Conservation (phyloP, 2,888 invertebrate genomes). For the Metopia argyrocephala region DNA sequence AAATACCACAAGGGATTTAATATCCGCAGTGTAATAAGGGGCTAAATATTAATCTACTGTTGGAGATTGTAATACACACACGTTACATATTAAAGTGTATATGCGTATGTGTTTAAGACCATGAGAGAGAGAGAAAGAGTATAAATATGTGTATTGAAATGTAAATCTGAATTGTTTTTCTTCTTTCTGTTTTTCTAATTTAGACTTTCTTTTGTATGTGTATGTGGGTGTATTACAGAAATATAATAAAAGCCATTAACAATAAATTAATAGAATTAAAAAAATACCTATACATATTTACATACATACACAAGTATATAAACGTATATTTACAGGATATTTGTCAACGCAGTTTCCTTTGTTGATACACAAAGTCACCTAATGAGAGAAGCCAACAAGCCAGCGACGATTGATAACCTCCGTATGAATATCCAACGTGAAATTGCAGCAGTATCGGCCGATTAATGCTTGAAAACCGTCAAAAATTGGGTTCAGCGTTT, state of each 20-base stretch:
- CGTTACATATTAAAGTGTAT: neutral
- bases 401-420: too few species aligned
- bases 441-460: too few species aligned
- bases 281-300: conserved; percentile 41
- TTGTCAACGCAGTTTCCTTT: too few species aligned
- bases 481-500: too few species aligned
- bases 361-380: too few species aligned
- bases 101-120: neutral
- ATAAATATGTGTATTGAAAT: neutral
- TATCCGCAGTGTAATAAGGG: conserved; percentile 7
- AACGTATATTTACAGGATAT: too few species aligned
- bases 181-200: conserved; percentile 9
- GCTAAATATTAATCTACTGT: too few species aligned
- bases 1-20: neutral
- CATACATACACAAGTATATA: too few species aligned
- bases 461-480: too few species aligned
- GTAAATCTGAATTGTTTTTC: conserved; percentile 48
- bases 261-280: conserved; percentile 60
- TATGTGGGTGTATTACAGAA: conserved; percentile 5
- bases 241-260: conserved; percentile 51
- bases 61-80: neutral
- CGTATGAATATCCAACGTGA: too few species aligned
- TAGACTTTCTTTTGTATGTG: neutral
- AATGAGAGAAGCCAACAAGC: too few species aligned
- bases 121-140: too few species aligned